Evolutionary conservation across 1,140 invertebrate species (phyloP).

Genomic region (Elymnias hypermnestra): DNA sequence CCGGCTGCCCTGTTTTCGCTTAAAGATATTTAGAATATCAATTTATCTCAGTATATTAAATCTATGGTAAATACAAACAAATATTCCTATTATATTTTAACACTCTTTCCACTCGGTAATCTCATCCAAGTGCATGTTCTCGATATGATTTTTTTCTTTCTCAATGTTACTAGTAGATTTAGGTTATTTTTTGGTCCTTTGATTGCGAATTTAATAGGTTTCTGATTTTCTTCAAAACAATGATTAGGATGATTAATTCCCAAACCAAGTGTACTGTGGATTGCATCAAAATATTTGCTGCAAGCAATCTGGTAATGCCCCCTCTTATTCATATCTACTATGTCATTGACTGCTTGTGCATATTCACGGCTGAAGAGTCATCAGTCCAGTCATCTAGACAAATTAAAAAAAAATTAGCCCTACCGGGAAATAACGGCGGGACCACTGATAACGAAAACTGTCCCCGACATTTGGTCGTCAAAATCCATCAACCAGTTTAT

Average conservation of each 20-base stretch:
- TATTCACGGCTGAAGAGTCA: no score
- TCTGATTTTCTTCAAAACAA: slow-evolving; percentile 92
- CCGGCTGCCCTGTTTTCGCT: no score
- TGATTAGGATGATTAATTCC: slow-evolving; percentile 95
- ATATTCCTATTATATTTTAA: no score
- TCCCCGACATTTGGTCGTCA: no score
- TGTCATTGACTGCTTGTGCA: slow-evolving; percentile 77
- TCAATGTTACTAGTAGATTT: slow-evolving; percentile 29
- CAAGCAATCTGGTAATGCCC: slow-evolving; percentile 92
- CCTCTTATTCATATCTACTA: slow-evolving; percentile 79
- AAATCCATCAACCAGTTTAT: no score
- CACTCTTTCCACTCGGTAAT: slow-evolving; percentile 39
- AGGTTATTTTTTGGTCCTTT: slow-evolving; percentile 53
- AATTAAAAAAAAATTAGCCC: no score
- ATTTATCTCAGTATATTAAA: no score
- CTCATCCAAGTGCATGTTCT: slow-evolving; percentile 60
- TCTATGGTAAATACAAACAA: no score
- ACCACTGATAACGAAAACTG: no score
- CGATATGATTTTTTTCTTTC: slow-evolving; percentile 36
- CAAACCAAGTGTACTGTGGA: slow-evolving; percentile 81
- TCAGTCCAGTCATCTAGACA: no score
- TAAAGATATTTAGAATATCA: no score
- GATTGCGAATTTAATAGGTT: slow-evolving; percentile 59
- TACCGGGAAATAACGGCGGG: no score
- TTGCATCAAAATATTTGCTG: slow-evolving; percentile 90